Conservation (phyloP, 2,888 invertebrate genomes). For the Cataglyphis altisquamis region DNA sequence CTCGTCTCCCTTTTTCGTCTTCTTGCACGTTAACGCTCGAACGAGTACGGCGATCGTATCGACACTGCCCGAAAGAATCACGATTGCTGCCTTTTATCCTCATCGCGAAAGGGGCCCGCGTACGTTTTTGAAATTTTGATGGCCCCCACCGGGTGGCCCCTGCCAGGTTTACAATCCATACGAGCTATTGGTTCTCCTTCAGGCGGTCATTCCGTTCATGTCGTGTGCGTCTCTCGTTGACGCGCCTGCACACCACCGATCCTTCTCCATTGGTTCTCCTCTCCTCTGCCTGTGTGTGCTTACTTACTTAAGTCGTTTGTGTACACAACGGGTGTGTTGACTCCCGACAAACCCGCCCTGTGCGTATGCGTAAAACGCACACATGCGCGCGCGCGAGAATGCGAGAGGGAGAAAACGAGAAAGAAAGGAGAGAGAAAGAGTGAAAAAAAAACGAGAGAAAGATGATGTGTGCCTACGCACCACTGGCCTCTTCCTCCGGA, state of each 20-base stretch:
- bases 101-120: conserved; percentile 86
- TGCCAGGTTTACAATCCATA: conserved; percentile 73
- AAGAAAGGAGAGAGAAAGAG: conserved; percentile 4
- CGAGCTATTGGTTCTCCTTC: conserved; percentile 78
- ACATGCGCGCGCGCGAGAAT: conserved; percentile 12
- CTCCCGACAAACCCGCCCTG: conserved; percentile 47
- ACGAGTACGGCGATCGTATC: conserved; percentile 85
- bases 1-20: conserved; percentile 13
- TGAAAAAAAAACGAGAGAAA: conserved; percentile 55
- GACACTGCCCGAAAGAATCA: conserved; percentile 86
- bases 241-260: conserved; percentile 62
- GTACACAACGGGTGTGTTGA: conserved; percentile 58
- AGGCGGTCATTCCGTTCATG: conserved; percentile 67
- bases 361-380: conserved; percentile 40
- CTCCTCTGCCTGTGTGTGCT: conserved; percentile 33
- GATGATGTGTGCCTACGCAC: conserved; percentile 59
- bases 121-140: conserved; percentile 87
- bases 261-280: conserved; percentile 66
- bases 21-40: conserved; percentile 75
- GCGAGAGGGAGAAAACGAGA: conserved; percentile 31
- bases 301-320: conserved; percentile 52
- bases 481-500: conserved; percentile 52
- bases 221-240: conserved; percentile 68
- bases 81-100: conserved; percentile 86
- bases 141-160: conserved; percentile 83